Percentiles rank a stretch among this genome's conserved stretches.
These are phyloP conservation scores for Papilio xuthus DNA, from an alignment of 1,140 invertebrate genomes.

Conservation along the genomic window DNA sequence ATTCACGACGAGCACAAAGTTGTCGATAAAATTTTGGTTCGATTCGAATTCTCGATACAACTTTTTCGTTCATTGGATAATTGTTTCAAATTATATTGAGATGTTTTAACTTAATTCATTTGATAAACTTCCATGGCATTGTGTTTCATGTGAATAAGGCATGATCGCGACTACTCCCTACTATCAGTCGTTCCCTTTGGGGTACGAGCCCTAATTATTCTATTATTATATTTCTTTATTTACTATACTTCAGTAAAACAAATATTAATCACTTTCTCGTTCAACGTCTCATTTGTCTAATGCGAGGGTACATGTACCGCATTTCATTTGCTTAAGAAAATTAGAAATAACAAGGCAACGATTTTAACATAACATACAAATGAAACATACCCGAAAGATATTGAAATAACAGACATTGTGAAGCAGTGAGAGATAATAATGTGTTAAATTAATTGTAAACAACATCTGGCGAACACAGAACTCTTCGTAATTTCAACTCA, in stretches of 20 bases:
- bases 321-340: conserved; percentile 54
- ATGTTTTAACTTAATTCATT: background rate
- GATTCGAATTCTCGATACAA: background rate
- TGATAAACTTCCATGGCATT: background rate
- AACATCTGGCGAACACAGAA: conserved; percentile 56
- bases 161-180: background rate
- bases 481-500: conserved; percentile 21
- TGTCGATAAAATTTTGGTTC: background rate
- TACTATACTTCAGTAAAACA: background rate
- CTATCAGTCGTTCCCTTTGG: background rate
- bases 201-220: background rate
- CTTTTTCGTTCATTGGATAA: background rate
- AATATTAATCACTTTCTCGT: background rate
- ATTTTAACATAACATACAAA: conserved; percentile 71
- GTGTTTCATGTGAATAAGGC: background rate
- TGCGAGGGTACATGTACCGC: background rate
- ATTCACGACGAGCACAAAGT: background rate
- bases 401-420: conserved; percentile 68
- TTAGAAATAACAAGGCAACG: conserved; percentile 56
- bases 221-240: background rate
- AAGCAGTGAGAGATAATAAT: conserved; percentile 64
- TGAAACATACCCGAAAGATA: conserved; percentile 57
- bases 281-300: conserved; percentile 31
- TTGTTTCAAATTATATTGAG: background rate
- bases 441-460: conserved; percentile 78